These are phyloP conservation scores for Agrypnus murinus DNA, from an alignment of 2,888 invertebrate genomes.

Conservation along the genomic window DNA sequence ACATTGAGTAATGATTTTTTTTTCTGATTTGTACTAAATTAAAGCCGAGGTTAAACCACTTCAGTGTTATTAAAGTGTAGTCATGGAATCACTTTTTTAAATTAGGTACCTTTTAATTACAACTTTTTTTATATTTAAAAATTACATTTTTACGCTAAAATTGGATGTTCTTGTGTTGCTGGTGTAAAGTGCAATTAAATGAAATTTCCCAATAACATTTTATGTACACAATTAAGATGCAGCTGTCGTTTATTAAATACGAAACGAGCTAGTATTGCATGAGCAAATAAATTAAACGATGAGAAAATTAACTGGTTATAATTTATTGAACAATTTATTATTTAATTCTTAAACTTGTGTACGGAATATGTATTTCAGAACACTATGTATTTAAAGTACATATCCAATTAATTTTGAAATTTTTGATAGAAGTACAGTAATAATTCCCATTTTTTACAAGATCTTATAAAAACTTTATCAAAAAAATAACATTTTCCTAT, in stretches of 20 bases:
- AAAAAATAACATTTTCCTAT: no score
- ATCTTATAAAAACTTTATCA: no score
- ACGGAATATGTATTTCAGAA: no score
- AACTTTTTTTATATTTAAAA: neutral
- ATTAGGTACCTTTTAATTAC: constrained; percentile 2
- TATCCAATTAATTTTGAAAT: no score
- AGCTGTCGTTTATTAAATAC: constrained; percentile 23
- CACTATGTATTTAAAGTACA: no score
- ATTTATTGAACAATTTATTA: constrained; percentile 45
- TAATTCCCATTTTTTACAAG: no score
- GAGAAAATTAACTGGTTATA: constrained; percentile 42
- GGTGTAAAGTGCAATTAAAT: neutral
- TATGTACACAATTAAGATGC: constrained; percentile 34
- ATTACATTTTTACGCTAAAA: neutral
- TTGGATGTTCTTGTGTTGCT: neutral
- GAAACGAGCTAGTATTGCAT: constrained; percentile 19
- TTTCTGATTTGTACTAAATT: neutral
- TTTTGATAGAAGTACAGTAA: no score
- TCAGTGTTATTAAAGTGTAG: neutral
- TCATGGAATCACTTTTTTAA: neutral
- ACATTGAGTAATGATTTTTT: neutral
- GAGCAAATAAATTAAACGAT: constrained; percentile 37
- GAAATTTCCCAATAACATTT: constrained; percentile 18
- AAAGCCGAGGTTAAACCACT: neutral
- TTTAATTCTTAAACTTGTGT: constrained; percentile 40